Evolutionary conservation across 2,888 invertebrate species (phyloP).

Genomic region (Strigamia transsilvanica): DNA sequence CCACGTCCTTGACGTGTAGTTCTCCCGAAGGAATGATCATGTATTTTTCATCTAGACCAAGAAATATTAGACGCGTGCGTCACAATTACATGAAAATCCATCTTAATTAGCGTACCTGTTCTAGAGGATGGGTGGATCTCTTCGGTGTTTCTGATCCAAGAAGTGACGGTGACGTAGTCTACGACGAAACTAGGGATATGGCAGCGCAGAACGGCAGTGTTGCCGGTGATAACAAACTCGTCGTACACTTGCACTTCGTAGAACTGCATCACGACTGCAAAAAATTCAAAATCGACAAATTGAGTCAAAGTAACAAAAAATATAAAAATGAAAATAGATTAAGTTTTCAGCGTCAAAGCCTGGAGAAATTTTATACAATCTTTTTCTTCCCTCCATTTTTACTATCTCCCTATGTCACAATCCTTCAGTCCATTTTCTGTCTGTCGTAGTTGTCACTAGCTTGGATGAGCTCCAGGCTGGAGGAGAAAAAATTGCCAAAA

Average conservation of each 20-base stretch:
- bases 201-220: constrained; percentile 64
- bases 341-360: neutral
- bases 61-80: neutral
- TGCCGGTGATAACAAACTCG: constrained; percentile 62
- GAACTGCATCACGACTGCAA: constrained; percentile 57
- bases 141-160: constrained; percentile 60
- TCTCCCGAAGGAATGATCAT: constrained; percentile 93
- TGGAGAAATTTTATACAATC: neutral
- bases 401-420: neutral
- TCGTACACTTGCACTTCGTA: constrained; percentile 62
- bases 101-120: neutral
- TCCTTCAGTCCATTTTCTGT: constrained; percentile 27
- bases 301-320: neutral
- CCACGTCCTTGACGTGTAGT: constrained; percentile 92
- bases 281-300: constrained; percentile 14
- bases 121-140: constrained; percentile 19
- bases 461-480: constrained; percentile 20
- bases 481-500: constrained; percentile 7
- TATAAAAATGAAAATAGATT: neutral
- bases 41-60: constrained; percentile 73
- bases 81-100: neutral
- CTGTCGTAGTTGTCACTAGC: constrained; percentile 6
- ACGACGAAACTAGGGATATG: constrained; percentile 64
- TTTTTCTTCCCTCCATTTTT: neutral
- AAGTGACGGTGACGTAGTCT: constrained; percentile 63